phyloP scores from a whole-genome alignment of 2,888 invertebrate species.

The Noctua janthe region DNA sequence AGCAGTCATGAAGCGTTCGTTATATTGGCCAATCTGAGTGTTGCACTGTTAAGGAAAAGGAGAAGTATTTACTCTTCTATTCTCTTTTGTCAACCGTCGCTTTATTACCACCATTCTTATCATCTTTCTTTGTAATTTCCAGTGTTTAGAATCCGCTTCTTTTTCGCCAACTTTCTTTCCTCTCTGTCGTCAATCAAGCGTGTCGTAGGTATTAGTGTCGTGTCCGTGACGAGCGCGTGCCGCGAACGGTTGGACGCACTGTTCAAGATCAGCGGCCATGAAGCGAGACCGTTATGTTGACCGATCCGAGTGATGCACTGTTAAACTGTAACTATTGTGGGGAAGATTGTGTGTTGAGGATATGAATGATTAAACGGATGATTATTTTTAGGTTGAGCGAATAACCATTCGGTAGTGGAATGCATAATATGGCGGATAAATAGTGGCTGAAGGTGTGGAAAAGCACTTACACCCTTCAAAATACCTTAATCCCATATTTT shows the following conservation, averaged over 20 bases:
- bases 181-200: conserved; percentile 33
- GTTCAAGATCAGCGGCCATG: conserved; percentile 61
- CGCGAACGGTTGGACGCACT: conserved; percentile 8
- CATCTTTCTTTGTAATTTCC: neutral
- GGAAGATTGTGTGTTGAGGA: neutral
- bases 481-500: neutral
- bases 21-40: conserved; percentile 55
- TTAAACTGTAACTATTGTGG: conserved; percentile 38
- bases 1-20: conserved; percentile 47
- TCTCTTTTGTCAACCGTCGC: neutral
- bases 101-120: neutral
- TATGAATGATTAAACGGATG: neutral
- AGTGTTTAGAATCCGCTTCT: neutral
- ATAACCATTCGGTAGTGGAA: no score
- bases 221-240: conserved; percentile 36
- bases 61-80: neutral
- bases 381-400: no score
- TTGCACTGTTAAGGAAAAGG: conserved; percentile 36
- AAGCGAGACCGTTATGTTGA: conserved; percentile 65
- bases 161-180: conserved; percentile 9
- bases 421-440: neutral
- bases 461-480: neutral
- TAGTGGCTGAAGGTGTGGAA: neutral
- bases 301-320: conserved; percentile 49
- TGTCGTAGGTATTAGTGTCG: conserved; percentile 7